phyloP scores from a whole-genome alignment of 2,797 vertebrate genomes.

The Sebastes melanostomus region DNA sequence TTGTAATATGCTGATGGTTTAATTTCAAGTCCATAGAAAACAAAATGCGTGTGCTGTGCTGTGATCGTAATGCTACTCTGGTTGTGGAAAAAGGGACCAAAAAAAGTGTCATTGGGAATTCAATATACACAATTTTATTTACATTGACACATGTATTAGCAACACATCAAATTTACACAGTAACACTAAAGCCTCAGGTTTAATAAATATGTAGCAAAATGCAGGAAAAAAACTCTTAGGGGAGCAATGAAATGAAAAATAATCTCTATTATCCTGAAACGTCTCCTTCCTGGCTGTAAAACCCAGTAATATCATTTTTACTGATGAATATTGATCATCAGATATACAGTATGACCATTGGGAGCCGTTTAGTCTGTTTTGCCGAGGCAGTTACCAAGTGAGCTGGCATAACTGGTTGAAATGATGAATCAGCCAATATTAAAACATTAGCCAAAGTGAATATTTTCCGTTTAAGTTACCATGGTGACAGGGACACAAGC shows the following conservation, averaged over 20 bases:
- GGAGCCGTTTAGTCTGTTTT: conserved; percentile 7
- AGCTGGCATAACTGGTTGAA: conserved; percentile 15
- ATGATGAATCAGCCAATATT: conserved; percentile 23
- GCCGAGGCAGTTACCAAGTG: conserved; percentile 14
- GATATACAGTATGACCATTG: background rate
- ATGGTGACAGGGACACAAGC: conserved; percentile 52
- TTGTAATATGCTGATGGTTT: too few species aligned
- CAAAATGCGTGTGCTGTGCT: too few species aligned
- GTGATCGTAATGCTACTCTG: too few species aligned
- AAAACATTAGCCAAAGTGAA: conserved; percentile 27
- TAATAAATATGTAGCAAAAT: conserved; percentile 82
- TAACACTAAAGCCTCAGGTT: conserved; percentile 66
- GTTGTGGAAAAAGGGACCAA: background rate
- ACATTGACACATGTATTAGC: conserved; percentile 75
- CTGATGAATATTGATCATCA: background rate
- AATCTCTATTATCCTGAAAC: conserved; percentile 32
- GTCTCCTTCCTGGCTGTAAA: conserved; percentile 8
- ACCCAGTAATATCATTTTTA: background rate
- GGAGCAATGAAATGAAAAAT: conserved; percentile 37
- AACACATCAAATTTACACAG: conserved; percentile 72
- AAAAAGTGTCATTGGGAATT: conserved; percentile 33
- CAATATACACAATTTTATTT: conserved; percentile 80
- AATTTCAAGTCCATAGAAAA: too few species aligned
- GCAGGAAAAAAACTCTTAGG: conserved; percentile 41
- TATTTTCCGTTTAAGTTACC: conserved; percentile 41